These are phyloP conservation scores for Hypanus sabinus DNA, from an alignment of 2,113 vertebrate species.

Conservation along the genomic window DNA sequence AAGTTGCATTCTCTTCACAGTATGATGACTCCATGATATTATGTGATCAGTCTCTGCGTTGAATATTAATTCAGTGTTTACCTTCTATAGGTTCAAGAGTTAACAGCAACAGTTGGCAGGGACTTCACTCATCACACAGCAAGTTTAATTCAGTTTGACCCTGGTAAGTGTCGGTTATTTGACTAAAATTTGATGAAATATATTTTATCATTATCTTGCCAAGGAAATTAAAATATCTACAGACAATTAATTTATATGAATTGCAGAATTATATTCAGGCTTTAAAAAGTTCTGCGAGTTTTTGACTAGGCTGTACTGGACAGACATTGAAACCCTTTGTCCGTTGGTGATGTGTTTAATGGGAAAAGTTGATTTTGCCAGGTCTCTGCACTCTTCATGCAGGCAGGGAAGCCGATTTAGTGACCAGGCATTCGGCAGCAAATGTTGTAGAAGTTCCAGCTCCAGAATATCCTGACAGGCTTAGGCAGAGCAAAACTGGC, in stretches of 20 bases:
- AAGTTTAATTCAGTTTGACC: constrained; percentile 60
- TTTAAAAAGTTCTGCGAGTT: neutral
- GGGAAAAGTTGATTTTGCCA: too few species aligned
- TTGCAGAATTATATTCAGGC: neutral
- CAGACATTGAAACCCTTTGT: too few species aligned
- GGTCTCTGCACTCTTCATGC: too few species aligned
- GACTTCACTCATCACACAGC: constrained; percentile 59
- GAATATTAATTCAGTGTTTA: neutral
- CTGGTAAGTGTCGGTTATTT: constrained; percentile 47
- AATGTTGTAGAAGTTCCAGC: too few species aligned
- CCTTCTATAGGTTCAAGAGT: constrained; percentile 54
- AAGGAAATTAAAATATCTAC: neutral
- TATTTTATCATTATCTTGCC: neutral
- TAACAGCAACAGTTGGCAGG: constrained; percentile 51
- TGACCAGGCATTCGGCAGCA: too few species aligned
- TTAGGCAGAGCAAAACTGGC: too few species aligned
- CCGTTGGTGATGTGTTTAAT: too few species aligned
- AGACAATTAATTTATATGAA: neutral
- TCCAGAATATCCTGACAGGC: too few species aligned
- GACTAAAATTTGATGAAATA: neutral
- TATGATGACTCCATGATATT: neutral
- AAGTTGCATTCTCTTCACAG: too few species aligned
- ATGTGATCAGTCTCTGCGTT: neutral
- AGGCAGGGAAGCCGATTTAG: too few species aligned
- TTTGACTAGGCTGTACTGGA: neutral